phyloP scores from a whole-genome alignment of 2,888 invertebrate genomes.

The Acronicta alni region DNA sequence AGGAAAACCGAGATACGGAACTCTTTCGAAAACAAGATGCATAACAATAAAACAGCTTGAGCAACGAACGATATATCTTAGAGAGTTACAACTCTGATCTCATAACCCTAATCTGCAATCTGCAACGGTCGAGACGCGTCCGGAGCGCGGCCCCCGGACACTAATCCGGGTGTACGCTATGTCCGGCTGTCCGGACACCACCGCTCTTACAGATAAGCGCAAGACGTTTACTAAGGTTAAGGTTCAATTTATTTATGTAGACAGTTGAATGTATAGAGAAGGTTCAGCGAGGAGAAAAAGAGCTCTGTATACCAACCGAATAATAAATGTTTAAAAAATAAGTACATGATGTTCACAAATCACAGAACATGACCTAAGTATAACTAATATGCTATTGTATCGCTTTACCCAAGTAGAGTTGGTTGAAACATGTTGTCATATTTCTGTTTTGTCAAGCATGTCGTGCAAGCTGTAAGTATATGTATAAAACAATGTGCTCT shows the following conservation, averaged over 20 bases:
- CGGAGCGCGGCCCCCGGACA: constrained; percentile 21
- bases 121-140: constrained; percentile 21
- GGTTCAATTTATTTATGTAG: constrained; percentile 45
- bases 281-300: background rate
- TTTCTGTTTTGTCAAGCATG: no score
- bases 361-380: no score
- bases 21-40: no score
- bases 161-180: constrained; percentile 50
- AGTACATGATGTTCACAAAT: no score
- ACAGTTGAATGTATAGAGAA: constrained; percentile 11
- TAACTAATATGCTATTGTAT: no score
- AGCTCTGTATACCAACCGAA: no score
- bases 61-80: background rate
- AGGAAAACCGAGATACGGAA: background rate
- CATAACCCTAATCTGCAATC: constrained; percentile 38
- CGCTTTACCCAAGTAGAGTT: no score
- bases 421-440: no score
- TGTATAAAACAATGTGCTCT: no score
- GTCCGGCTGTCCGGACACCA: constrained; percentile 23
- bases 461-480: no score
- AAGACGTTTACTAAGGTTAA: constrained; percentile 55
- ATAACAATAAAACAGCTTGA: background rate
- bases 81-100: constrained; percentile 38
- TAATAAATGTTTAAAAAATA: no score
- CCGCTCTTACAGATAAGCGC: constrained; percentile 59